Percentiles rank a stretch among this genome's conserved stretches.
Conservation (phyloP, 1,140 invertebrate genomes). For the Thaumatotibia leucotreta region DNA sequence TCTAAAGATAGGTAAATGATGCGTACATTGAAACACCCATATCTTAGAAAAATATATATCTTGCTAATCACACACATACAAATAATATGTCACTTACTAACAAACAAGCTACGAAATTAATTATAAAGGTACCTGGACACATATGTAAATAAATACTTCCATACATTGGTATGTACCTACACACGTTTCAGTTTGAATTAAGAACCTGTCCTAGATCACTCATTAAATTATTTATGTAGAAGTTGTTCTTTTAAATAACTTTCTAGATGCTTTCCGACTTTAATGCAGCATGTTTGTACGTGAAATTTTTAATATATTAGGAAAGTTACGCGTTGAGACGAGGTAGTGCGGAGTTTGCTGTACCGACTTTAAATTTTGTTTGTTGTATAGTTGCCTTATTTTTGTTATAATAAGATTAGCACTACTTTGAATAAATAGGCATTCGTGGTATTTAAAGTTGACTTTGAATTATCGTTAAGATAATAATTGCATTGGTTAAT, state of each 20-base stretch:
- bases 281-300: constrained; percentile 42
- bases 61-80: too few species aligned
- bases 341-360: constrained; percentile 16
- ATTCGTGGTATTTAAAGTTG: constrained; percentile 33
- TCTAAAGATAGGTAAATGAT: too few species aligned
- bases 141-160: too few species aligned
- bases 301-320: constrained; percentile 52
- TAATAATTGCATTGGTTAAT: constrained; percentile 35
- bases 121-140: too few species aligned
- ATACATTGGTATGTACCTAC: too few species aligned
- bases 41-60: too few species aligned
- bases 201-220: constrained; percentile 4
- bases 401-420: constrained; percentile 38
- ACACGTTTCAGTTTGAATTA: too few species aligned
- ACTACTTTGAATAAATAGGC: constrained; percentile 36
- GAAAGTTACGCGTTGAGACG: constrained; percentile 36
- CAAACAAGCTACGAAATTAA: too few species aligned
- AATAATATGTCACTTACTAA: too few species aligned
- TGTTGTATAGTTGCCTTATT: constrained; percentile 32
- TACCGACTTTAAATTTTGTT: constrained; percentile 44
- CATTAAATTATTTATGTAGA: constrained; percentile 27
- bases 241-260: constrained; percentile 27
- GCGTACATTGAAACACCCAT: too few species aligned
- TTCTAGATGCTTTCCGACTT: constrained; percentile 33
- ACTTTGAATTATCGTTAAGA: constrained; percentile 33